Evolutionary conservation across 2,888 invertebrate species (phyloP).

Genomic region (Blastobasis adustella): DNA sequence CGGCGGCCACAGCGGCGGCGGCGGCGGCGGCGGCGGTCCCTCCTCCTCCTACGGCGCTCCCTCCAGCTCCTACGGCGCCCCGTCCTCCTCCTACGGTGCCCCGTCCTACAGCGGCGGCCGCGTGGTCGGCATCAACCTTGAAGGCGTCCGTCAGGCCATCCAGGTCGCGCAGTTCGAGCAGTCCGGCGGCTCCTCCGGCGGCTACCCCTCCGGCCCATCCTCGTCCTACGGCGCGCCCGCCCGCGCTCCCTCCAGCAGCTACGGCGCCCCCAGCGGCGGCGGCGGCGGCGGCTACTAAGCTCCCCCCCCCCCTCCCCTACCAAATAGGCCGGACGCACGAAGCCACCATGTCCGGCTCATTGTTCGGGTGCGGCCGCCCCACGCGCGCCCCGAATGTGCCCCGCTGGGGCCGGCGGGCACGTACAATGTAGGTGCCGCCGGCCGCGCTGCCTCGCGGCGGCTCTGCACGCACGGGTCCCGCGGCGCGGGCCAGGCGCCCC

Average conservation of each 20-base stretch:
- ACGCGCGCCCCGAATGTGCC: constrained; percentile 52
- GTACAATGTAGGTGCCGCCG: constrained; percentile 70
- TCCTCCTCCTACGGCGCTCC: constrained; percentile 79
- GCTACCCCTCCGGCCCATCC: constrained; percentile 71
- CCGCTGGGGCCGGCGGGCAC: constrained; percentile 48
- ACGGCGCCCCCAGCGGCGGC: constrained; percentile 76
- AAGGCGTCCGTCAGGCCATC: constrained; percentile 89
- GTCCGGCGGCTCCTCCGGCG: constrained; percentile 54
- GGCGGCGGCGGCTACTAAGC: constrained; percentile 39
- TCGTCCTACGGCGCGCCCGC: constrained; percentile 75
- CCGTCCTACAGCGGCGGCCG: constrained; percentile 76
- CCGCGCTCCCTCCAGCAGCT: constrained; percentile 78
- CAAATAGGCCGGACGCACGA: constrained; percentile 24
- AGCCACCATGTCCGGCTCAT: constrained; percentile 29
- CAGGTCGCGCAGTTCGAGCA: constrained; percentile 91
- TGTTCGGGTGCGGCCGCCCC: constrained; percentile 48
- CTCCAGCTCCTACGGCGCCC: constrained; percentile 78
- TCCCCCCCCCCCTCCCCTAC: constrained; percentile 11
- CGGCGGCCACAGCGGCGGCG: constrained; percentile 54
- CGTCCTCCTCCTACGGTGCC: constrained; percentile 78
- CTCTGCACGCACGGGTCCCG: constrained; percentile 63
- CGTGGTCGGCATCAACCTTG: constrained; percentile 89
- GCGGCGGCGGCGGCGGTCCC: constrained; percentile 78
- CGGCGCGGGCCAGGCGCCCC: constrained; percentile 58
- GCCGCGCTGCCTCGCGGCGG: constrained; percentile 54